A percentile compares a stretch with the other conserved stretches of the same genome.
Conservation (phyloP, 1,140 invertebrate species). For the Eriocheir sinensis region DNA sequence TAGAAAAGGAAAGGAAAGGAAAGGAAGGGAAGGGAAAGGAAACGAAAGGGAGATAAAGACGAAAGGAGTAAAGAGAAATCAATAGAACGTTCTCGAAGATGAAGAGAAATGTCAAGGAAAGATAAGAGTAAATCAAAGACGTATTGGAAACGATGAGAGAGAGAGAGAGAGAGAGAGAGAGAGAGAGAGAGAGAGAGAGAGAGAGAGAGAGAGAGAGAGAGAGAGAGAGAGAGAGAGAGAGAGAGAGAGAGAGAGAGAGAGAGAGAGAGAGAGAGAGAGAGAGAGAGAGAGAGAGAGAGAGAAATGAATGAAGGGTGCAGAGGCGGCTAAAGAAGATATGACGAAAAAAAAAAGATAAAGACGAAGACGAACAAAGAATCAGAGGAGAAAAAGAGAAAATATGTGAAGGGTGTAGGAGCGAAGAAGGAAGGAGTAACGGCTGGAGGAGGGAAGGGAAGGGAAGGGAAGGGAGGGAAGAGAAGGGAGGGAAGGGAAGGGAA, state of each 20-base stretch:
- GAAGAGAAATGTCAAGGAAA: background rate
- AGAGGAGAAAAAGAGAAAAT: no score
- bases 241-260: constrained; percentile 3
- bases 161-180: no score
- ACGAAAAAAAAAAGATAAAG: constrained; percentile 5
- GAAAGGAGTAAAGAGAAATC: background rate
- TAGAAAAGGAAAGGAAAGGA: background rate
- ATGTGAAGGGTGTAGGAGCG: background rate
- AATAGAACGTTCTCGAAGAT: background rate
- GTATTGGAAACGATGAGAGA: background rate
- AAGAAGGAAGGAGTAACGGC: background rate
- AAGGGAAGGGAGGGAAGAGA: no score
- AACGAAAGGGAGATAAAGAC: background rate
- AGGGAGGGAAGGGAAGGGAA: constrained; percentile 5
- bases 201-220: constrained; percentile 19
- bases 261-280: no score
- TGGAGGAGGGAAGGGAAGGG: background rate
- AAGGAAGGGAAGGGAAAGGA: background rate
- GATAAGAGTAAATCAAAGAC: background rate
- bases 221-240: background rate
- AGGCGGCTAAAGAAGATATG: background rate
- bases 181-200: no score
- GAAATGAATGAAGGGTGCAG: background rate
- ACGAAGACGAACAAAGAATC: background rate
- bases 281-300: constrained; percentile 2